Evolutionary conservation across 2,113 vertebrate genomes (phyloP).

Genomic region (Gila orcuttii): DNA sequence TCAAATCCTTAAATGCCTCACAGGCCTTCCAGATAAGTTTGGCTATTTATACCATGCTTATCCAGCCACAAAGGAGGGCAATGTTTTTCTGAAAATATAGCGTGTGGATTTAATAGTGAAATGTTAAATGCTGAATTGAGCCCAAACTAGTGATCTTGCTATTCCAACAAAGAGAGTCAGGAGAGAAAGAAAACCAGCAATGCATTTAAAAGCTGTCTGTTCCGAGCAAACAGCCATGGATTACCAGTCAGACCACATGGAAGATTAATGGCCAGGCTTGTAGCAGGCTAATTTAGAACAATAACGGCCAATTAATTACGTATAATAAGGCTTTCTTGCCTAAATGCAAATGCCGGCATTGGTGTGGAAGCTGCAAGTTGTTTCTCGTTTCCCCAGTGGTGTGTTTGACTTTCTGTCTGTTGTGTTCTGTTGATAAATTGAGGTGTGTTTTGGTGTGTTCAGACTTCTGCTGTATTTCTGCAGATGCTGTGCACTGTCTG

Average conservation of each 20-base stretch:
- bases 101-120: conserved; percentile 77
- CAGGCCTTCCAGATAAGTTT: neutral
- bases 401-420: conserved; percentile 80
- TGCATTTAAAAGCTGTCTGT: conserved; percentile 79
- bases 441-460: conserved; percentile 52
- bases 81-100: conserved; percentile 56
- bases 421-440: conserved; percentile 75
- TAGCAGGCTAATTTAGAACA: conserved; percentile 96
- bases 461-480: conserved; percentile 64
- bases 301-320: conserved; percentile 97
- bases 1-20: conserved; percentile 13
- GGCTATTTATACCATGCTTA: neutral
- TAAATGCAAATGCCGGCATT: conserved; percentile 80
- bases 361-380: conserved; percentile 61
- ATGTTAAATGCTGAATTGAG: conserved; percentile 84
- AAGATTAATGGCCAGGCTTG: conserved; percentile 95
- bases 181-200: conserved; percentile 66
- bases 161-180: conserved; percentile 68
- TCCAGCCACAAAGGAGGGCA: neutral
- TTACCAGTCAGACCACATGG: conserved; percentile 89
- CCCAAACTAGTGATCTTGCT: conserved; percentile 79
- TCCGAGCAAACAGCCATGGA: conserved; percentile 86
- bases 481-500: conserved; percentile 71
- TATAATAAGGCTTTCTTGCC: conserved; percentile 87
- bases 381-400: conserved; percentile 56